phyloP scores from a whole-genome alignment of 2,888 invertebrate genomes.

The Abscondita cerata region DNA sequence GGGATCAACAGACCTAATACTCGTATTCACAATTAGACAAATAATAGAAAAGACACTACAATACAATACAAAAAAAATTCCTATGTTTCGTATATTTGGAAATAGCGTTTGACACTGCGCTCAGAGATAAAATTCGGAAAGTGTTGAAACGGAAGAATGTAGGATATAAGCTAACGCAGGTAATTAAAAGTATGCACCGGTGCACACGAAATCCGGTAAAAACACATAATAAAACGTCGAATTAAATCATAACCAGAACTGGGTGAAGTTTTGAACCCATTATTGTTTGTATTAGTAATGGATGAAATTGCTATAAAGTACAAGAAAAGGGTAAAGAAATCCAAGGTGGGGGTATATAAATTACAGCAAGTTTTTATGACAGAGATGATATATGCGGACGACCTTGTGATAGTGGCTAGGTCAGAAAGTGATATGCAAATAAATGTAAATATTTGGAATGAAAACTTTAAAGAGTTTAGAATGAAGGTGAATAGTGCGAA shows the following conservation, averaged over 20 bases:
- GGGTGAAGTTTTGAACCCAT: constrained; percentile 18
- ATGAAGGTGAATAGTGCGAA: constrained; percentile 20
- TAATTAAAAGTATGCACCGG: constrained; percentile 16
- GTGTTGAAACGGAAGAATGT: constrained; percentile 17
- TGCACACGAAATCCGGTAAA: constrained; percentile 8
- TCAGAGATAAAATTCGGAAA: constrained; percentile 19
- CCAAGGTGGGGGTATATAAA: background rate
- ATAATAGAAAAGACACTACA: constrained; percentile 16
- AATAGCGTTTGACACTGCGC: constrained; percentile 14
- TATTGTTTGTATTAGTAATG: constrained; percentile 22
- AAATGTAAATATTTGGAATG: constrained; percentile 17
- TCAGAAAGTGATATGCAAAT: constrained; percentile 16
- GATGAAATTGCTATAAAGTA: constrained; percentile 14
- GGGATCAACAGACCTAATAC: constrained; percentile 13
- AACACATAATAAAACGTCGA: constrained; percentile 16
- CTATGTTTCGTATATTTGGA: constrained; percentile 13
- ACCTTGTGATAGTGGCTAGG: constrained; percentile 18
- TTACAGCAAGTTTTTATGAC: constrained; percentile 6
- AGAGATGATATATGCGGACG: constrained; percentile 16
- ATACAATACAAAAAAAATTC: constrained; percentile 11
- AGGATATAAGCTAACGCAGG: constrained; percentile 16
- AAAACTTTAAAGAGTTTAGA: constrained; percentile 14
- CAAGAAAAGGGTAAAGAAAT: too few species aligned
- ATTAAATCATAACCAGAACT: constrained; percentile 18
- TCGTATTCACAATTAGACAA: constrained; percentile 19